Percentiles rank a stretch among this genome's conserved stretches.
Evolutionary conservation across 2,888 invertebrate genomes (phyloP).

Genomic region (Globia sparganii): DNA sequence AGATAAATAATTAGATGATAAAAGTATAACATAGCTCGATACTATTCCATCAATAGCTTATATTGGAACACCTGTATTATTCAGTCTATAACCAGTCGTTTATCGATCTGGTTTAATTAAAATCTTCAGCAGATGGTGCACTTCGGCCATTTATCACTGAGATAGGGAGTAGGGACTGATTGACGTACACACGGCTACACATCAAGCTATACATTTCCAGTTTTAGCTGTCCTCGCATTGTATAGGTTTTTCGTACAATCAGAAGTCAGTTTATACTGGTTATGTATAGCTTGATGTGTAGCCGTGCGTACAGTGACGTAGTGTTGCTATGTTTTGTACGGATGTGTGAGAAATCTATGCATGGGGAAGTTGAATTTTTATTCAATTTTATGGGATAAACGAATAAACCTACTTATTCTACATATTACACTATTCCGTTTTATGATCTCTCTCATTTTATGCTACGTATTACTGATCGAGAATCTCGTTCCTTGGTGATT

Average conservation of each 20-base stretch:
- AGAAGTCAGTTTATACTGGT: no score
- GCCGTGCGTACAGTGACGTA: no score
- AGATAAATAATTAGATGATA: neutral
- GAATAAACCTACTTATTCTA: neutral
- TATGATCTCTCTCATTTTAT: neutral
- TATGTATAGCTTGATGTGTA: no score
- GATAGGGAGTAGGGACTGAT: slow-evolving; percentile 60
- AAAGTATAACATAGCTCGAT: neutral
- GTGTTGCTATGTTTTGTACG: slow-evolving; percentile 17
- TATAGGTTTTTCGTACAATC: no score
- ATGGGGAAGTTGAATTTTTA: neutral
- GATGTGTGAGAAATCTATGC: slow-evolving; percentile 20
- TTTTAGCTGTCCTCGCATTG: no score
- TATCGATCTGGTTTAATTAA: slow-evolving; percentile 67
- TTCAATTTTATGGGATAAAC: neutral
- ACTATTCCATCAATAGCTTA: slow-evolving; percentile 4
- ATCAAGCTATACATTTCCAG: no score
- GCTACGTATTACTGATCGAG: neutral
- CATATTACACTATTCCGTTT: neutral
- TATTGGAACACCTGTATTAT: slow-evolving; percentile 3
- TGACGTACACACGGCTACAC: no score
- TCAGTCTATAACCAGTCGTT: slow-evolving; percentile 44
- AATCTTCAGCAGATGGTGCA: slow-evolving; percentile 62
- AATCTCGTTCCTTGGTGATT: neutral
- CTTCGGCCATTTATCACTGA: slow-evolving; percentile 57